Base-by-base conservation (phyloP, 2,888 invertebrate species). In the Cheilosia vernalis region DNA sequence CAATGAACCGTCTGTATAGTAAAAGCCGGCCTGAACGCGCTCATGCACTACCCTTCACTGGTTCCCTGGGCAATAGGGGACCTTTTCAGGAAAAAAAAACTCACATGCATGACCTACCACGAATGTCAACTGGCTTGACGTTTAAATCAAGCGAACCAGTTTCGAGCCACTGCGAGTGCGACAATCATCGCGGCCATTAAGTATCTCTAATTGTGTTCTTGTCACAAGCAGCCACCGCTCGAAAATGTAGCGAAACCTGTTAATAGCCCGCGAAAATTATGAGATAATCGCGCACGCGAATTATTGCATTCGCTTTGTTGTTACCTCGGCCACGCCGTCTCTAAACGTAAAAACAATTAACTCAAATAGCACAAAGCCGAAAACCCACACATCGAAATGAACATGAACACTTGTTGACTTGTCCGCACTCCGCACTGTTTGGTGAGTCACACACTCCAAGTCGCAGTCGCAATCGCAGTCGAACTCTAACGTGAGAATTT, bases 231-330 rank as follows among this genome's bases (percentile, higher is more conserved):
- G 24, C 47, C 63, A 53, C 10, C 84, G 80, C 69, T 80, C 76
- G 79, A 56, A 67, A 77, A 83, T 55, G 78, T 78, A 60, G 64
- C 66, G 24, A 66, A 73, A 74, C 74, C 79, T 80, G 84, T 79
- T 79, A 84, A 79, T 79, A 74, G 64, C 58, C 40, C 58, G 64
- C 63, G 79, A 67, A 61, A 74, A 83, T 69, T 84, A 64, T 74
- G 79, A 79, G 79, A 84, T 79, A 74, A 84, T 80, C 80, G 55
- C 80, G 60, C 80, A 70, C 84, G 84, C 80, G 80, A 76, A 76
- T 84, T 74, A 80, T 60, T 74, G 24, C 44, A 73, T 74, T 56
- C 60, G n/a, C 61, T 67, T 60, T 72, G 72, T 51, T 42, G 69
- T 63, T 49, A 53, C 44, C 13, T 33, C 19, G 27, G 17, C 17